Base-by-base conservation (phyloP, 2,113 vertebrate genomes). In the Heterotis niloticus region DNA sequence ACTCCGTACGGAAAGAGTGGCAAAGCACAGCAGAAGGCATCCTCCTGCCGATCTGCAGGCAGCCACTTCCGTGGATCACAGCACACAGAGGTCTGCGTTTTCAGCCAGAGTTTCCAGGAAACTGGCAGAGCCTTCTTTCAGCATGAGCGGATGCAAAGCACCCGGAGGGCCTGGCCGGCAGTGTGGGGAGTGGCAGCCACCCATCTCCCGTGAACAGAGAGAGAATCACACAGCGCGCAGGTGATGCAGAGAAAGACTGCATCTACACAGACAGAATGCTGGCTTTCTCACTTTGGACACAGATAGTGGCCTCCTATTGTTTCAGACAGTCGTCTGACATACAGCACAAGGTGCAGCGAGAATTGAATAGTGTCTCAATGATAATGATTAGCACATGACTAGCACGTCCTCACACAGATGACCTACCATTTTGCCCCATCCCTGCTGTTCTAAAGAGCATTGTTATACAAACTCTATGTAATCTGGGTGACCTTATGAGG, bases 81-180 rank as follows among this genome's bases (percentile, higher is more conserved):
- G 34, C 34, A 44, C 34, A 44, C 34, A 44, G 7, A 44, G 34
- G 54, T 34, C 69, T 72, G 20, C 44, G 20, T 24, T 72, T 54
- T 66, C 52, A 52, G 34, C 51, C 10, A 28, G 68, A 70, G 68
- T 70, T 70, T 70, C 29, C 68, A 51, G 68, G 34, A 44, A 70
- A 10, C 68, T 70, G 34, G 18, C 69, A 72, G 44, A 54, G 24
- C 69, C 69, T 52, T n/a, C 18, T 72, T 72, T 72, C 51, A 72
- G 23, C 69, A 52, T 23, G 10, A 72, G 44, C 0, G n/a, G 69
- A n/a, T 72, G 69, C 34, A 51, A 51, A 71, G 69, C 34, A 20
- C 69, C 9, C 34, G 3, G 10, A 52, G 69, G 34, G 69, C 9
- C 18, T 72, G 51, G 69, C 24, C 10, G n/a, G 29, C 13, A 44